phyloP scores from a whole-genome alignment of 2,888 invertebrate genomes.

The Meganola albula region DNA sequence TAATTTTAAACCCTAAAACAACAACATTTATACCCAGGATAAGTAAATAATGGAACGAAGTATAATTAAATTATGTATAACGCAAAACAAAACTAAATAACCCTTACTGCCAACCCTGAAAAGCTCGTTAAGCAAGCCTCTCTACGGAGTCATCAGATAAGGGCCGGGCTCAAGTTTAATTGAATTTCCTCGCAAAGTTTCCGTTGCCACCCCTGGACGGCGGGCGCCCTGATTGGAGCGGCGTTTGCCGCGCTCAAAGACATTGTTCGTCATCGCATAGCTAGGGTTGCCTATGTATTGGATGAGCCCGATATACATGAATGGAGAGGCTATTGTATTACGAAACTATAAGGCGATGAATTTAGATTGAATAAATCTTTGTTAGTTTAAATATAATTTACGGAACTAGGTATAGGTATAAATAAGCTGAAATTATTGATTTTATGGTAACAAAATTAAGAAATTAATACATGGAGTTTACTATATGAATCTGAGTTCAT shows the following conservation, averaged over 20 bases:
- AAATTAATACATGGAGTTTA: neutral
- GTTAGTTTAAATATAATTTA: neutral
- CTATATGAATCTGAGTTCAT: neutral
- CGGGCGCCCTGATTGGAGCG: slow-evolving; percentile 62
- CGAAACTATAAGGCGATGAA: slow-evolving; percentile 8
- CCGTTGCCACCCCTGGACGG: slow-evolving; percentile 56
- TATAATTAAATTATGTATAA: no score
- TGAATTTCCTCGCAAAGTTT: slow-evolving; percentile 73
- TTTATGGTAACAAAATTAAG: neutral
- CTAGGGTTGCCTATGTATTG: slow-evolving; percentile 40
- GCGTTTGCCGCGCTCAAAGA: slow-evolving; percentile 52
- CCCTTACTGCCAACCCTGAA: slow-evolving; percentile 42
- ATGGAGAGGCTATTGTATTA: slow-evolving; percentile 26
- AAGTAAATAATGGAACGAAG: no score
- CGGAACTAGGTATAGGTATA: neutral
- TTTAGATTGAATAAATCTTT: neutral
- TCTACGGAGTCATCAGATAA: slow-evolving; percentile 73
- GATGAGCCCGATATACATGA: slow-evolving; percentile 30
- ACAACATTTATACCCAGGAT: no score
- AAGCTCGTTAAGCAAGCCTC: slow-evolving; percentile 62
- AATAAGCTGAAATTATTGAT: neutral
- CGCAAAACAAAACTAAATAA: neutral
- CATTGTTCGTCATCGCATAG: slow-evolving; percentile 50
- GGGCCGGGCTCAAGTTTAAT: slow-evolving; percentile 73
- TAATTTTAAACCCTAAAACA: no score